phyloP scores from a whole-genome alignment of 2,797 vertebrate genomes.

The Rallus crepitans region DNA sequence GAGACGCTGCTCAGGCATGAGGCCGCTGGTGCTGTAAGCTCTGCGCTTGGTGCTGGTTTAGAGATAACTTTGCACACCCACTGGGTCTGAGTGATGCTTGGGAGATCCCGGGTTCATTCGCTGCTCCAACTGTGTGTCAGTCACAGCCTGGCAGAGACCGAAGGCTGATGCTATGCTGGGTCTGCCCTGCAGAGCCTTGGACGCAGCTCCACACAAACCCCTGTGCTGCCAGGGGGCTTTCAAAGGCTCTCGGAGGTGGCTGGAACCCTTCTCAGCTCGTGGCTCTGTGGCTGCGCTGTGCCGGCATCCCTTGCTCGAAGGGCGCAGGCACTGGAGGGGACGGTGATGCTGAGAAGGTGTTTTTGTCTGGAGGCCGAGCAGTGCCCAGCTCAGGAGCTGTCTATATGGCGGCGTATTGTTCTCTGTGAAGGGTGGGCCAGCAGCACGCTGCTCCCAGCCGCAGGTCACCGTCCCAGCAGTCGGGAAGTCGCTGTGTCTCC shows the following conservation, averaged over 20 bases:
- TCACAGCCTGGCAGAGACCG: neutral
- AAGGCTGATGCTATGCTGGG: neutral
- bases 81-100: accelerated
- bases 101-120: accelerated
- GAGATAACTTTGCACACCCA: too few species aligned
- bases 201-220: too few species aligned
- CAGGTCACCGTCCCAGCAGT: neutral
- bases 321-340: too few species aligned
- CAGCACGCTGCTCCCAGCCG: neutral
- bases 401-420: neutral
- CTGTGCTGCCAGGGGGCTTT: too few species aligned
- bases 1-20: neutral
- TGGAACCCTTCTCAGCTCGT: neutral
- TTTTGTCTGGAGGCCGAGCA: neutral
- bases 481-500: neutral
- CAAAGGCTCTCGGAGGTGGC: neutral
- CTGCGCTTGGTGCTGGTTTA: neutral
- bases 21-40: neutral
- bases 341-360: neutral
- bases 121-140: neutral
- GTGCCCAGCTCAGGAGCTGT: neutral
- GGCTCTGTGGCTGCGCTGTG: neutral
- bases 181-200: accelerated
- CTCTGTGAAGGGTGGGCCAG: neutral
- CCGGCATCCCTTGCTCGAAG: neutral